Percentiles rank a stretch among this genome's conserved stretches.
Evolutionary conservation across 1,140 invertebrate genomes (phyloP).

Genomic region (Musca vetustissima): DNA sequence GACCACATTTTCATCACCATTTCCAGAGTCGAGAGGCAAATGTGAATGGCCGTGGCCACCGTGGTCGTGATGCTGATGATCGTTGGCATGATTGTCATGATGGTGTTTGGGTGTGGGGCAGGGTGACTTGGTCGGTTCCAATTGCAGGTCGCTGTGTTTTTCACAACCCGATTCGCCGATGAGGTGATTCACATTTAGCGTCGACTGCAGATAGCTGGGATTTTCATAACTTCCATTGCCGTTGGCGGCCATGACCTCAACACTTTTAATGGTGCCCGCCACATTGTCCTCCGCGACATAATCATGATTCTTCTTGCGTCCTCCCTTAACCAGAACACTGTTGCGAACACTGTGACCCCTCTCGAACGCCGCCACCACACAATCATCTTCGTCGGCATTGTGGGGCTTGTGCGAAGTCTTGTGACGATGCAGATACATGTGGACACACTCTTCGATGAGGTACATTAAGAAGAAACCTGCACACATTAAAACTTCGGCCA

Average conservation of each 20-base stretch:
- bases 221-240: not conserved
- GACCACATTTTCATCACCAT: slow-evolving; percentile 60
- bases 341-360: slow-evolving; percentile 48
- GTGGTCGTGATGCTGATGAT: slow-evolving; percentile 23
- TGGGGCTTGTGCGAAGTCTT: slow-evolving; percentile 56
- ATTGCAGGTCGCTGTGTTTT: no score
- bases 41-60: slow-evolving; percentile 57
- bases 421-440: slow-evolving; percentile 64
- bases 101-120: not conserved
- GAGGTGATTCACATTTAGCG: no score
- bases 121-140: slow-evolving; percentile 6
- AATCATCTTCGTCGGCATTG: slow-evolving; percentile 29
- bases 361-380: slow-evolving; percentile 45
- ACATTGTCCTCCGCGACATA: not conserved
- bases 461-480: slow-evolving; percentile 84
- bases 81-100: not conserved
- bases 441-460: slow-evolving; percentile 79
- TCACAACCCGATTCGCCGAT: no score
- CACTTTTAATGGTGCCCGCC: not conserved
- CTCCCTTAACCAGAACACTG: slow-evolving; percentile 42
- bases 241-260: not conserved
- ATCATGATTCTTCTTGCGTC: not conserved
- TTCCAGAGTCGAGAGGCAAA: slow-evolving; percentile 55
- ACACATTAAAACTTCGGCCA: slow-evolving; percentile 73
- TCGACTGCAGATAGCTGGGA: no score